Conservation (phyloP, 2,888 invertebrate genomes). For the Parthenolecanium corni region DNA sequence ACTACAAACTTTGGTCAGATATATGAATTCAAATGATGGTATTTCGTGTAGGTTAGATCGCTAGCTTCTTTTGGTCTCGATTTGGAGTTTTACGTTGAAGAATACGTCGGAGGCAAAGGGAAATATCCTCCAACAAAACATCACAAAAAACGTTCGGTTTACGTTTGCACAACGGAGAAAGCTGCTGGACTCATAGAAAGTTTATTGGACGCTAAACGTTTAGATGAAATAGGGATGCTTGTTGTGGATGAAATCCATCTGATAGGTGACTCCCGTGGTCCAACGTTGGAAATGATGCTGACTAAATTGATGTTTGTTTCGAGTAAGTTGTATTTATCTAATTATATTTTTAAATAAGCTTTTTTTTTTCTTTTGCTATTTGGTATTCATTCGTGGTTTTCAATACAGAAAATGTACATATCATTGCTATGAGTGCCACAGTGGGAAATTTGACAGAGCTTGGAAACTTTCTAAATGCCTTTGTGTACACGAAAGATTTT, state of each 20-base stretch:
- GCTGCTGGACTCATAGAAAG: conserved; percentile 74
- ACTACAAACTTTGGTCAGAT: background rate
- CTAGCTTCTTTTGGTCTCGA: conserved; percentile 78
- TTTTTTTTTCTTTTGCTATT: background rate
- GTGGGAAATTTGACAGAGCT: conserved; percentile 81
- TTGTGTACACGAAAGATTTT: conserved; percentile 71
- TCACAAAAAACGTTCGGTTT: conserved; percentile 65
- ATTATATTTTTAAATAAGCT: background rate
- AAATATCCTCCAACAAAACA: conserved; percentile 68
- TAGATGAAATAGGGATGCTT: conserved; percentile 65
- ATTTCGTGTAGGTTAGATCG: conserved; percentile 53
- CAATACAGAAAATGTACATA: conserved; percentile 62
- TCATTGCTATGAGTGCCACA: conserved; percentile 95
- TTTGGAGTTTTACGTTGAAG: conserved; percentile 80
- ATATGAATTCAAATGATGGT: background rate
- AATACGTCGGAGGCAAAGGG: conserved; percentile 88
- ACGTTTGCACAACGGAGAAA: conserved; percentile 91
- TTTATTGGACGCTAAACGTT: conserved; percentile 58
- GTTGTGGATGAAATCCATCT: conserved; percentile 89
- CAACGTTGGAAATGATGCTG: conserved; percentile 68
- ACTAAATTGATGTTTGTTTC: conserved; percentile 62
- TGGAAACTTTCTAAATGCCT: conserved; percentile 65
- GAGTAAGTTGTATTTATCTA: conserved; percentile 42
- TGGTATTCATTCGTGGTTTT: conserved; percentile 31
- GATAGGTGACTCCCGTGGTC: conserved; percentile 78